These are phyloP conservation scores for Aphis gossypii DNA, from an alignment of 1,140 invertebrate species.

Conservation along the genomic window DNA sequence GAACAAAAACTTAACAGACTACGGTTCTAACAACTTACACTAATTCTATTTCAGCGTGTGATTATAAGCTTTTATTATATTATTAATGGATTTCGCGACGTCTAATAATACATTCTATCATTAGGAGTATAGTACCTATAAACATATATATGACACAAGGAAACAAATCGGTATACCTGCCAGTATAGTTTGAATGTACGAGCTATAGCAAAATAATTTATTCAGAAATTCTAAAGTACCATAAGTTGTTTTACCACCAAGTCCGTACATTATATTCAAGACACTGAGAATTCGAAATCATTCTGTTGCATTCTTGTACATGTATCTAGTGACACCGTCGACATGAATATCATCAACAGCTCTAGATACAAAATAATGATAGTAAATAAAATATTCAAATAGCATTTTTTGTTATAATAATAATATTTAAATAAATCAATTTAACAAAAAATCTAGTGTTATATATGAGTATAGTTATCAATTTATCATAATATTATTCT, in stretches of 20 bases:
- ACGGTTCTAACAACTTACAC: not conserved
- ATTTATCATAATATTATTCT: not conserved
- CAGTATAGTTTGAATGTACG: not conserved
- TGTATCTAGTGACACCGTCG: not conserved
- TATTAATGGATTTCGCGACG: not conserved
- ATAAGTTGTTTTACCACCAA: not conserved
- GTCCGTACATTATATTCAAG: not conserved
- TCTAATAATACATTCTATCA: not conserved
- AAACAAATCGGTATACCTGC: not conserved
- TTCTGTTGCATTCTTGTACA: not conserved
- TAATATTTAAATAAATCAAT: not conserved
- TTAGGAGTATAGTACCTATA: not conserved
- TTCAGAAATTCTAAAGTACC: not conserved
- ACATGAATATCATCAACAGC: not conserved
- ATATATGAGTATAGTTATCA: not conserved
- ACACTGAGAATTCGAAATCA: not conserved
- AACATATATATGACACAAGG: not conserved
- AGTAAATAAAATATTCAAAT: not conserved
- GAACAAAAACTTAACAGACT: not conserved
- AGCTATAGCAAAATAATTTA: not conserved
- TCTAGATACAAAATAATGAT: not conserved
- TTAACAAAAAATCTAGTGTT: not conserved
- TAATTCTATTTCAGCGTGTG: not conserved
- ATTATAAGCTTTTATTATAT: conserved; percentile 9
- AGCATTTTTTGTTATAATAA: not conserved